Percentiles rank a stretch among this genome's conserved stretches.
phyloP scores from a whole-genome alignment of 2,888 invertebrate genomes.

The Hydrotaea diabolus region DNA sequence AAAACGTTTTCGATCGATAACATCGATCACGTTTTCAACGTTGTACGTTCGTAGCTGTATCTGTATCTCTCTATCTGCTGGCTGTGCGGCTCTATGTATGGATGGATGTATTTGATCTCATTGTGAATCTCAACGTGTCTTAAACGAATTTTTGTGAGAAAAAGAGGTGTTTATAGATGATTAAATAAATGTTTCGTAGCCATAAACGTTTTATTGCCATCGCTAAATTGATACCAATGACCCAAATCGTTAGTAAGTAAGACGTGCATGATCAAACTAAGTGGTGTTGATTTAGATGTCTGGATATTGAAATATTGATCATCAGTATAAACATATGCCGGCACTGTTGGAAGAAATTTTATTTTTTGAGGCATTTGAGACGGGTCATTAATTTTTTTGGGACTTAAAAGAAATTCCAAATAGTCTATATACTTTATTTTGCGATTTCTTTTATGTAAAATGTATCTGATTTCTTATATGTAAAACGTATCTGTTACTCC shows the following conservation, averaged over 20 bases:
- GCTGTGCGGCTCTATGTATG: neutral
- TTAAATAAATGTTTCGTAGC: constrained; percentile 34
- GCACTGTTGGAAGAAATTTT: too few relatives aligned
- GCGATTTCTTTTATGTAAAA: too few relatives aligned
- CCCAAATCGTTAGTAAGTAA: neutral
- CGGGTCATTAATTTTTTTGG: neutral
- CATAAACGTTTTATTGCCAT: constrained; percentile 9
- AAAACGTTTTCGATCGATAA: constrained; percentile 29
- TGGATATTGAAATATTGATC: too few relatives aligned
- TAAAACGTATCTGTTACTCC: too few relatives aligned
- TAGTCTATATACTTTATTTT: too few relatives aligned
- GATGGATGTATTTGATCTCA: neutral
- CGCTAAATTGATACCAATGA: constrained; percentile 43
- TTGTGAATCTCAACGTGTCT: constrained; percentile 18
- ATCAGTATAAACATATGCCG: too few relatives aligned
- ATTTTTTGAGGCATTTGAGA: too few relatives aligned
- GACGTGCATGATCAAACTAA: constrained; percentile 1
- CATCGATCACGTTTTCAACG: constrained; percentile 33
- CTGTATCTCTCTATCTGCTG: too few relatives aligned
- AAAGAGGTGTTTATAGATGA: constrained; percentile 56
- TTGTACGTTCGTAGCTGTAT: constrained; percentile 9
- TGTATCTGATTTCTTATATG: too few relatives aligned
- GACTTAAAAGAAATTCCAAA: too few relatives aligned
- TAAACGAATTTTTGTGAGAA: constrained; percentile 30
- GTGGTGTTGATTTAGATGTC: too few relatives aligned